These are phyloP conservation scores for Athalia circularis DNA, from an alignment of 2,888 invertebrate species.

Conservation along the genomic window DNA sequence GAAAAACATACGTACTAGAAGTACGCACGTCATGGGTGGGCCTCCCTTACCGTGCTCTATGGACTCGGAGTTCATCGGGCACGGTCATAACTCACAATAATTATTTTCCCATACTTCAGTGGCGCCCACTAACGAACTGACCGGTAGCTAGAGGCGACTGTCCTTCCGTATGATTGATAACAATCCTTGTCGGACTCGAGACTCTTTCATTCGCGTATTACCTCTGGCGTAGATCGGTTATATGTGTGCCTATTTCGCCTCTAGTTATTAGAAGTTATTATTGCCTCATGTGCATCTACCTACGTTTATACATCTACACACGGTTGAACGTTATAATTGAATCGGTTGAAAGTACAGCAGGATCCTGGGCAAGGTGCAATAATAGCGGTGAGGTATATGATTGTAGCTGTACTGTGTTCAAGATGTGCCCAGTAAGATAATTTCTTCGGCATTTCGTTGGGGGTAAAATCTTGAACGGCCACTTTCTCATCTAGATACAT, in stretches of 20 bases:
- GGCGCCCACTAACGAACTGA: slow-evolving; percentile 56
- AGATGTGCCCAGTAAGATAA: background rate
- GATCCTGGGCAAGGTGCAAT: background rate
- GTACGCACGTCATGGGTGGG: slow-evolving; percentile 20
- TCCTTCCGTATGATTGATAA: slow-evolving; percentile 65
- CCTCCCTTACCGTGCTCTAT: background rate
- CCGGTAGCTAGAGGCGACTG: slow-evolving; percentile 65
- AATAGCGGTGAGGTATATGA: background rate
- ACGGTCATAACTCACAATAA: slow-evolving; percentile 66
- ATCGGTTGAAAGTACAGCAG: background rate
- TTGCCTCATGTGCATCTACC: background rate
- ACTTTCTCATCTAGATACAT: slow-evolving; percentile 5
- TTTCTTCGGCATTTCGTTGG: background rate
- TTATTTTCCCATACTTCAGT: slow-evolving; percentile 67
- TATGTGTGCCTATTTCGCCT: background rate
- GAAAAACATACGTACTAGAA: too few relatives aligned
- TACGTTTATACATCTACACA: background rate
- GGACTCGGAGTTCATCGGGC: slow-evolving; percentile 24
- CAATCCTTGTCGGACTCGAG: slow-evolving; percentile 52
- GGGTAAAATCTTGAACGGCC: slow-evolving; percentile 9
- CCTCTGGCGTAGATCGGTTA: background rate
- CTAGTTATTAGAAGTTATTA: background rate
- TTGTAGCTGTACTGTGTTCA: background rate
- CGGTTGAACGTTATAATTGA: background rate
- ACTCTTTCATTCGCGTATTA: slow-evolving; percentile 2